Base-by-base conservation (phyloP, 2,797 vertebrate species). In the Aeoliscus strigatus region DNA sequence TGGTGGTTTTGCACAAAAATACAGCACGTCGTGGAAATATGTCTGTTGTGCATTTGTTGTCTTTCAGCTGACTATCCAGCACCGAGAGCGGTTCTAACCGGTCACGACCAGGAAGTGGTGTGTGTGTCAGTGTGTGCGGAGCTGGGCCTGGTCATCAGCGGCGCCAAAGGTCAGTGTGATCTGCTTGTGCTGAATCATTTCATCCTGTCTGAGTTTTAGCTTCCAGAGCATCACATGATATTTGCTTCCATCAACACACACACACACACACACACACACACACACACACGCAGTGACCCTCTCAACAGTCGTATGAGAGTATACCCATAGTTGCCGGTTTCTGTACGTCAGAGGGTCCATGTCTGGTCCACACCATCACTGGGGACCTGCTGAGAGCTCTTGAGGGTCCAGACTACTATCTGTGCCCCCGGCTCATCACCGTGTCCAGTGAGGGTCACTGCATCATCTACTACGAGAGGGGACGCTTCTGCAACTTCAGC, bases 331-430 rank as follows among this genome's bases (percentile, higher is more conserved):
- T 9, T 27, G 2, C 30, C n/a, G n/a, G 5, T 47, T 31, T 27
- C 25, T 39, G 10, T 46, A 69, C 29, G 60, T 27, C 82, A 99
- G 96, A 96, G 84, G 96, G 96, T 15, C 96, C 96, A 13, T 99
- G 96, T 83, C 89, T 99, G 45, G 94, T 99, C 37, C 96, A 99
- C 75, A 99, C 96, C 47, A 99, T 99, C 83, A 99, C 96, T n/a
- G 96, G 96, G 51, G 96, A 99, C 66, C 84, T 99, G 64, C 87
- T 99, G 52, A 87, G 94, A 70, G 94, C 96, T 56, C 84, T 99
- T 9, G 96, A 99, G 65, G 94, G 92, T 31, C 94, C 96, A 9
- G 93, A 97, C 44, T 87, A 88, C 83, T 96, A 91, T 68, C 71
- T 87, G 56, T 84, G 86, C 25, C 94, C 96, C 8, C 90, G 93